phyloP scores from a whole-genome alignment of 1,140 invertebrate species.

The Coenobita brevimanus region DNA sequence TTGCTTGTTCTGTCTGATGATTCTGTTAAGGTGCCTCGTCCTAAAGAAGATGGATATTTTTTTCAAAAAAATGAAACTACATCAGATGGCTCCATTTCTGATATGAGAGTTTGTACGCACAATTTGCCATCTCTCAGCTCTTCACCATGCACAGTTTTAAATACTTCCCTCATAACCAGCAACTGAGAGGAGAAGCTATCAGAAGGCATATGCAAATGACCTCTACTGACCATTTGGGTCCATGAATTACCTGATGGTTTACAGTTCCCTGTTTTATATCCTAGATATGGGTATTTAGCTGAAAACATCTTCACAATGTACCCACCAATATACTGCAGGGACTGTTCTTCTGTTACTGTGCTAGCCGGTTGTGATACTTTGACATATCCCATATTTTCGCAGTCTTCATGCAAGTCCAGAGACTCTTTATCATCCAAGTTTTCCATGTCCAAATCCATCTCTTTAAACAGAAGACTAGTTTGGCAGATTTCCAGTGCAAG shows the following conservation, averaged over 20 bases:
- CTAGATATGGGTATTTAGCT: background rate
- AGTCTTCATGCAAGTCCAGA: background rate
- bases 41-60: too few relatives aligned
- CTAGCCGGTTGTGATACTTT: background rate
- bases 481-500: too few relatives aligned
- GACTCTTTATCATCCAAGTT: background rate
- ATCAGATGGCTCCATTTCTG: too few relatives aligned
- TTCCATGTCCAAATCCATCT: background rate
- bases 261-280: background rate
- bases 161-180: too few relatives aligned
- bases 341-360: slow-evolving; percentile 9
- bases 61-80: too few relatives aligned
- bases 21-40: too few relatives aligned
- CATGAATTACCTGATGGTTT: background rate
- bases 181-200: too few relatives aligned
- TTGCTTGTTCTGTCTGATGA: too few relatives aligned
- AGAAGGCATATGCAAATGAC: background rate
- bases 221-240: slow-evolving; percentile 4
- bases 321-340: slow-evolving; percentile 12
- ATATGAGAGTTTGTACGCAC: too few relatives aligned
- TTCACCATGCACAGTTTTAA: too few relatives aligned
- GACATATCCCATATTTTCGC: background rate
- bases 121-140: too few relatives aligned
- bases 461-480: too few relatives aligned
- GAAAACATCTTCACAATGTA: background rate